A percentile compares a stretch with the other conserved stretches of the same genome.
phyloP scores from a whole-genome alignment of 2,888 invertebrate genomes.

The Trichopoda pennipes region DNA sequence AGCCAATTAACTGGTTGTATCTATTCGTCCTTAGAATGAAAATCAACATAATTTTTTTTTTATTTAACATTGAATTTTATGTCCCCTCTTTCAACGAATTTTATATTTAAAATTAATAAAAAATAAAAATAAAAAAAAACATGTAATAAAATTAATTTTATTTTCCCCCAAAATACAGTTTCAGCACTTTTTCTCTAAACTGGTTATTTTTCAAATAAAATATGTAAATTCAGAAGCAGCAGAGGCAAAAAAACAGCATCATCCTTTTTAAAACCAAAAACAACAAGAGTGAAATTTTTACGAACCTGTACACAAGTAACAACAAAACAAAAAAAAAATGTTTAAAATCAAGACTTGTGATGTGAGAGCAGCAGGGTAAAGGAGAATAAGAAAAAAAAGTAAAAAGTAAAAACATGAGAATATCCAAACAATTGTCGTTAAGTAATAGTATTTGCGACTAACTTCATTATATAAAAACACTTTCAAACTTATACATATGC shows the following conservation, averaged over 20 bases:
- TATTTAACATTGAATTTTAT: no score
- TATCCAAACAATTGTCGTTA: slow-evolving; percentile 6
- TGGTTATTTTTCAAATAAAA: neutral
- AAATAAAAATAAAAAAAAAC: neutral
- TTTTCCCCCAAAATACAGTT: neutral
- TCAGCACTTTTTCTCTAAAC: neutral
- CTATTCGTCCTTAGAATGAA: no score
- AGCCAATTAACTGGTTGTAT: no score
- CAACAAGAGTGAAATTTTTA: neutral
- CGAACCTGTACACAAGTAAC: slow-evolving; percentile 22
- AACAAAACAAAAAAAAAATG: slow-evolving; percentile 5
- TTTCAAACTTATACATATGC: neutral
- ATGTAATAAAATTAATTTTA: neutral
- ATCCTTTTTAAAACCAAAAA: neutral
- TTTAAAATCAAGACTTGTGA: slow-evolving; percentile 15
- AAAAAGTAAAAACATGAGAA: neutral
- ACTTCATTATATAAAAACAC: neutral
- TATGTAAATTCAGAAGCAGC: neutral
- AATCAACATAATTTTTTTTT: no score
- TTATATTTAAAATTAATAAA: no score
- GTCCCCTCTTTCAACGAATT: no score
- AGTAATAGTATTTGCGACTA: slow-evolving; percentile 3
- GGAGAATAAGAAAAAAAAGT: no score
- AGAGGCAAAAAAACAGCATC: neutral
- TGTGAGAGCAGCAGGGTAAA: slow-evolving; percentile 9